These are phyloP conservation scores for Drosophila seguyi DNA, from an alignment of 1,140 invertebrate species.

Conservation along the genomic window DNA sequence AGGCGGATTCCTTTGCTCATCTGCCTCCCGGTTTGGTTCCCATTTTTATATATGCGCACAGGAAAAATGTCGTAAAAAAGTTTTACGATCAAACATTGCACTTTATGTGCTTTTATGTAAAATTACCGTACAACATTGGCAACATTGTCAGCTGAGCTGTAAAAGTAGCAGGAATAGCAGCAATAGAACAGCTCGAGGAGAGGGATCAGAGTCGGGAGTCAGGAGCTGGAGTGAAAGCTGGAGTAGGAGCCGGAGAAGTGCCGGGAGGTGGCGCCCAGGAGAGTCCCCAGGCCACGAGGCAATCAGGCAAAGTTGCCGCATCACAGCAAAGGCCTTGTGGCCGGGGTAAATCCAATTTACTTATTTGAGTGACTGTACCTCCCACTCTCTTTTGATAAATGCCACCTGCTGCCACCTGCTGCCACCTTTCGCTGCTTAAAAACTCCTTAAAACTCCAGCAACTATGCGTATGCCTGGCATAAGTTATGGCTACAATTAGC, in stretches of 20 bases:
- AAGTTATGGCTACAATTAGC: slow-evolving; percentile 39
- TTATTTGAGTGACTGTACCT: slow-evolving; percentile 58
- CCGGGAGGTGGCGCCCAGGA: slow-evolving; percentile 40
- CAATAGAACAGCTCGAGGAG: slow-evolving; percentile 50
- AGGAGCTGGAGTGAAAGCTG: neutral
- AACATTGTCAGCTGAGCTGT: slow-evolving; percentile 84
- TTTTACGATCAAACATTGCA: slow-evolving; percentile 84
- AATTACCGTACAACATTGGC: slow-evolving; percentile 83
- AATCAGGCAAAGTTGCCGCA: slow-evolving; percentile 78
- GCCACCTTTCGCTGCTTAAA: slow-evolving; percentile 12
- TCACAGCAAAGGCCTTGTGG: slow-evolving; percentile 14
- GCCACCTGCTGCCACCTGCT: slow-evolving; percentile 26
- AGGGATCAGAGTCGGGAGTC: slow-evolving; percentile 57
- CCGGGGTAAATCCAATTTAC: slow-evolving; percentile 75
- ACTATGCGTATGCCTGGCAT: slow-evolving; percentile 7
- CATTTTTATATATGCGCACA: slow-evolving; percentile 82
- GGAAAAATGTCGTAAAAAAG: slow-evolving; percentile 84
- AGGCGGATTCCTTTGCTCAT: slow-evolving; percentile 19
- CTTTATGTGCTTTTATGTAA: slow-evolving; percentile 84
- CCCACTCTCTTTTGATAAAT: neutral
- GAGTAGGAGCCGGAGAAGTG: neutral
- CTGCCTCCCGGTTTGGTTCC: slow-evolving; percentile 20
- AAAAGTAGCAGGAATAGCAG: slow-evolving; percentile 73
- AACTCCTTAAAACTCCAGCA: neutral
- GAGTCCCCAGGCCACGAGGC: slow-evolving; percentile 65